phyloP scores from a whole-genome alignment of 2,113 vertebrate species.

The Rhinoderma darwinii region DNA sequence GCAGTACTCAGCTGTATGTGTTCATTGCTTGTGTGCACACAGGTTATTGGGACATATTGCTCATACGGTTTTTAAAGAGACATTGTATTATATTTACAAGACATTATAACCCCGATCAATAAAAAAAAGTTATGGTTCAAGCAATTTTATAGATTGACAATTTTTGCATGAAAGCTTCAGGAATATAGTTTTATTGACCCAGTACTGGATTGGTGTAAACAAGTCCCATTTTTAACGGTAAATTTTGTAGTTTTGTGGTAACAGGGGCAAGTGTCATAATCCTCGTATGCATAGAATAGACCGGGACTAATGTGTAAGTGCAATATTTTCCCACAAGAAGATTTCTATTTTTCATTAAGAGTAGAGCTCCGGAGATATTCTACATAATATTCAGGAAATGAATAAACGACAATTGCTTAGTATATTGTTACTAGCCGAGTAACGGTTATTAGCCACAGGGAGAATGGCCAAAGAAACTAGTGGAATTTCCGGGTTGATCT shows the following conservation, averaged over 20 bases:
- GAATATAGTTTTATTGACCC: neutral
- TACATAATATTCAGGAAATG: neutral
- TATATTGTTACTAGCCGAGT: neutral
- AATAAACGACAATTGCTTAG: neutral
- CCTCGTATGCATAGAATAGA: neutral
- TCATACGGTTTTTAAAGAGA: no score
- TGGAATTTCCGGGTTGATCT: neutral
- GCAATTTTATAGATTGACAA: no score
- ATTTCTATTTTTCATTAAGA: neutral
- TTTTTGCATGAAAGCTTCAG: no score
- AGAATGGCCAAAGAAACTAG: neutral
- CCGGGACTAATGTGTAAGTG: neutral
- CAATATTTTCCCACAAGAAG: neutral
- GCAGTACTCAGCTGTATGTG: neutral
- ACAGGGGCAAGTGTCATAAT: conserved; percentile 7
- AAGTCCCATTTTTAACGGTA: neutral
- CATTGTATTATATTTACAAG: no score
- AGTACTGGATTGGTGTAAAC: neutral
- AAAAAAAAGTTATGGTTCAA: no score
- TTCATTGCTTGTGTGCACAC: neutral
- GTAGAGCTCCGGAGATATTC: neutral
- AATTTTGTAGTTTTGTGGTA: neutral
- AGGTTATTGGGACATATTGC: no score
- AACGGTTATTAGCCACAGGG: neutral
- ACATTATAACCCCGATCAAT: neutral